phyloP scores from a whole-genome alignment of 2,113 vertebrate genomes.

The Australoheros scitulus region DNA sequence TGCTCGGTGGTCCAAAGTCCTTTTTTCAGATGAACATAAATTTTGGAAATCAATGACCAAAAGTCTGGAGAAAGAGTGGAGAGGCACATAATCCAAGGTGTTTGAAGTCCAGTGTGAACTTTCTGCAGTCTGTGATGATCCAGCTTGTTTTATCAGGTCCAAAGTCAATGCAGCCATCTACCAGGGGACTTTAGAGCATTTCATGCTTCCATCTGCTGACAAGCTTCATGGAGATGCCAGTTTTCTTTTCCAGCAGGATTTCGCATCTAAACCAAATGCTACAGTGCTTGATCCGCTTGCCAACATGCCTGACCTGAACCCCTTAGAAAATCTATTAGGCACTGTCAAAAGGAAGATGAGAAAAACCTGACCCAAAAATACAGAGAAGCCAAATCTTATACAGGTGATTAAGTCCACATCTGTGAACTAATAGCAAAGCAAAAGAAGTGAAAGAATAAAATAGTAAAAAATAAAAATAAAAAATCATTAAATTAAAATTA shows the following conservation, averaged over 20 bases:
- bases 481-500: neutral
- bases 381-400: neutral
- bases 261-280: neutral
- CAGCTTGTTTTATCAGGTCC: neutral
- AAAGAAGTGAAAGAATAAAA: neutral
- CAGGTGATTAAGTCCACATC: neutral
- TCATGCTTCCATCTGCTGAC: constrained; percentile 3
- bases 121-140: neutral
- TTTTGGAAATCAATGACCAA: neutral
- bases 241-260: neutral
- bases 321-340: neutral
- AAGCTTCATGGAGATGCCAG: neutral
- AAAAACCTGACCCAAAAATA: neutral
- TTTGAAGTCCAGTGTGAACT: neutral
- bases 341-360: neutral
- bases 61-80: neutral
- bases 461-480: neutral
- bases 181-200: neutral
- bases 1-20: neutral
- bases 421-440: neutral
- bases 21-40: neutral
- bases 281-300: neutral
- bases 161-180: neutral
- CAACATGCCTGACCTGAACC: neutral
- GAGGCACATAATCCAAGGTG: neutral